Percentiles rank a stretch among this genome's conserved stretches.
Evolutionary conservation across 2,888 invertebrate species (phyloP).

Genomic region (Amphiduros pacificus): DNA sequence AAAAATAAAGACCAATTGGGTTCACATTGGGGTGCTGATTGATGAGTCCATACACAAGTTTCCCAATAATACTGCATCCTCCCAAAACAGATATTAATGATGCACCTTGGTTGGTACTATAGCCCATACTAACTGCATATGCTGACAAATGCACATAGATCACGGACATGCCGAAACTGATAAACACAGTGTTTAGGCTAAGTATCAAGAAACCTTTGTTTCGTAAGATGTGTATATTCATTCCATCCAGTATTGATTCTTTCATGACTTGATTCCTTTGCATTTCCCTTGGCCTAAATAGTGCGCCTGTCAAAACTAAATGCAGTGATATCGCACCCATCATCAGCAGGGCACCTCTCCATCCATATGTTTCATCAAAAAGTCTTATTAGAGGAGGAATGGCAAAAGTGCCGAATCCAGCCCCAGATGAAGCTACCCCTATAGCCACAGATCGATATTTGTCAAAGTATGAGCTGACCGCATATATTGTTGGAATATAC

Average conservation of each 20-base stretch:
- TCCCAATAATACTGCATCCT: slow-evolving; percentile 36
- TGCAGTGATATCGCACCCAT: slow-evolving; percentile 36
- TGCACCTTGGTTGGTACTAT: slow-evolving; percentile 31
- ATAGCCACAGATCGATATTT: slow-evolving; percentile 35
- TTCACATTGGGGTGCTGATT: slow-evolving; percentile 27
- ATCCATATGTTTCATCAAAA: slow-evolving; percentile 35
- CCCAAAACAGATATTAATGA: slow-evolving; percentile 37
- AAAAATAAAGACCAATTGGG: slow-evolving; percentile 29
- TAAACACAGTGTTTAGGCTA: slow-evolving; percentile 36
- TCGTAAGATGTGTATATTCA: slow-evolving; percentile 15
- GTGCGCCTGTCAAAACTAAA: slow-evolving; percentile 34
- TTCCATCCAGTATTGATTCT: too few species aligned
- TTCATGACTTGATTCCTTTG: neutral
- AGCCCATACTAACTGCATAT: slow-evolving; percentile 30
- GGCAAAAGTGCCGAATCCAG: slow-evolving; percentile 38
- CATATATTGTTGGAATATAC: slow-evolving; percentile 36
- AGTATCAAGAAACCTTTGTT: slow-evolving; percentile 20
- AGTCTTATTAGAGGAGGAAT: slow-evolving; percentile 37
- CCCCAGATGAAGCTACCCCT: slow-evolving; percentile 39
- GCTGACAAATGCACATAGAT: slow-evolving; percentile 38
- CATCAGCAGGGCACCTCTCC: slow-evolving; percentile 38
- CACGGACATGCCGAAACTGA: slow-evolving; percentile 37
- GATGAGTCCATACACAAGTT: slow-evolving; percentile 33
- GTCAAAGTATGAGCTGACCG: slow-evolving; percentile 39
- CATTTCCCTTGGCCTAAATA: slow-evolving; percentile 31